phyloP scores from a whole-genome alignment of 2,113 vertebrate genomes.

The Motacilla tschutschensis region DNA sequence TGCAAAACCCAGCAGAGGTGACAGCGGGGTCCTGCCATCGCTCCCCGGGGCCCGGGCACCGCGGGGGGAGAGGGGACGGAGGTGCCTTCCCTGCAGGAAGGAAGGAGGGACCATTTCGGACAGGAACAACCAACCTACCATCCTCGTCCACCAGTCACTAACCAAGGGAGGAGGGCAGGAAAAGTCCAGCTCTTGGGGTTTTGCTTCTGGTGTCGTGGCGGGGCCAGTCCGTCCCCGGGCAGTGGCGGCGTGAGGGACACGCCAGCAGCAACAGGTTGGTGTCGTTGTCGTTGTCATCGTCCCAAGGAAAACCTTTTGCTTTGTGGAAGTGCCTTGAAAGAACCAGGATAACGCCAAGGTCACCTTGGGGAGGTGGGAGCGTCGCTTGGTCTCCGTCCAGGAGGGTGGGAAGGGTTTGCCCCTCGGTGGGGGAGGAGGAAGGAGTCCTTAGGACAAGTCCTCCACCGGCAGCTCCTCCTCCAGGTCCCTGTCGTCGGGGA shows the following conservation, averaged over 20 bases:
- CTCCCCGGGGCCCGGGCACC: background rate
- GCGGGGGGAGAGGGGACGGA: background rate
- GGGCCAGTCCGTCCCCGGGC: slow-evolving; percentile 6
- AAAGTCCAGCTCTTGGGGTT: slow-evolving; percentile 48
- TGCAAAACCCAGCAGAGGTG: slow-evolving; percentile 35
- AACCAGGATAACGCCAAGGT: slow-evolving; percentile 45
- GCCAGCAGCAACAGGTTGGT: slow-evolving; percentile 2
- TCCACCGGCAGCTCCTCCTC: slow-evolving; percentile 93
- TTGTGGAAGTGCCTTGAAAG: slow-evolving; percentile 73
- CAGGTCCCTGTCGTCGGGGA: slow-evolving; percentile 91
- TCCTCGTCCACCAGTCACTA: slow-evolving; percentile 66
- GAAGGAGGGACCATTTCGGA: slow-evolving; percentile 38
- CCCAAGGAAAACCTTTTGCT: slow-evolving; percentile 50
- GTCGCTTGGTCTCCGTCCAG: slow-evolving; percentile 9
- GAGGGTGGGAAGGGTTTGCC: slow-evolving; percentile 56
- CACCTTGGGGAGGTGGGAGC: slow-evolving; percentile 63
- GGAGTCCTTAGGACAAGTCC: slow-evolving; percentile 89
- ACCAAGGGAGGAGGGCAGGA: slow-evolving; percentile 14
- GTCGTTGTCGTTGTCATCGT: background rate
- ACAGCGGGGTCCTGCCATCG: background rate
- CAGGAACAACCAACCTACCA: slow-evolving; percentile 60
- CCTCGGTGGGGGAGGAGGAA: slow-evolving; percentile 27
- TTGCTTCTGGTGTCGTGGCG: background rate
- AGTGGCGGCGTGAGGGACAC: slow-evolving; percentile 4
- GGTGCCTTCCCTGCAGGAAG: background rate